Evolutionary conservation across 2,797 vertebrate genomes (phyloP).

Genomic region (Chelon labrosus): DNA sequence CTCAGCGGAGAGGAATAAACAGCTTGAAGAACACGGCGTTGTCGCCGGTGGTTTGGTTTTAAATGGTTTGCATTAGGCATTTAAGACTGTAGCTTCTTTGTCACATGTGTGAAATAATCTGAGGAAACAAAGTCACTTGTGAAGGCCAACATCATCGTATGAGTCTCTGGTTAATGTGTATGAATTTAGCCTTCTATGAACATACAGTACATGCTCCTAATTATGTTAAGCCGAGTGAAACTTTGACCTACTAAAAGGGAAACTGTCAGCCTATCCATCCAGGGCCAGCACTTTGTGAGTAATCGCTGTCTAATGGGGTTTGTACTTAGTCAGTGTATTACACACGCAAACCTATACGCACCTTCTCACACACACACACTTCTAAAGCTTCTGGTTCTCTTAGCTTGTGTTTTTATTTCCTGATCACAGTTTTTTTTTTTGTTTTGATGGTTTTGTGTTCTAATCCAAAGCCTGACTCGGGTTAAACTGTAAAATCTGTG

Average conservation of each 20-base stretch:
- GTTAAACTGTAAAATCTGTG: not conserved
- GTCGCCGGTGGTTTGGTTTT: not conserved
- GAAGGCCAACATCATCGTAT: constrained; percentile 47
- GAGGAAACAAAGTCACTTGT: constrained; percentile 55
- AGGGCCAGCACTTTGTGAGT: constrained; percentile 73
- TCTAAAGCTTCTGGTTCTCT: constrained; percentile 26
- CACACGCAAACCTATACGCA: constrained; percentile 25
- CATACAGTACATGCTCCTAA: constrained; percentile 61
- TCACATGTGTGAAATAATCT: constrained; percentile 41
- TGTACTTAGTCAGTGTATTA: constrained; percentile 59
- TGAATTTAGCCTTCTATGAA: constrained; percentile 60
- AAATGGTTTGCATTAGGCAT: constrained; percentile 34
- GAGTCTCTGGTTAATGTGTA: constrained; percentile 53
- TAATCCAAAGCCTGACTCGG: constrained; percentile 23
- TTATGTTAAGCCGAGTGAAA: constrained; percentile 67
- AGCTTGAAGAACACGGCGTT: constrained; percentile 20
- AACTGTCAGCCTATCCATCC: constrained; percentile 71
- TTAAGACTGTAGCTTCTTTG: constrained; percentile 34
- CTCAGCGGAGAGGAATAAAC: constrained; percentile 48
- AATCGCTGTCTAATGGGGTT: constrained; percentile 80
- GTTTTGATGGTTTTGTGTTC: not conserved
- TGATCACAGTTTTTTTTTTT: constrained; percentile 15
- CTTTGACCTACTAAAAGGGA: constrained; percentile 80
- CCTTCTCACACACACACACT: constrained; percentile 21
- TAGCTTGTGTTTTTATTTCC: constrained; percentile 1